Percentiles rank a stretch among this genome's conserved stretches.
Conservation (phyloP, 2,797 vertebrate species). For the Epinephelus coioides region DNA sequence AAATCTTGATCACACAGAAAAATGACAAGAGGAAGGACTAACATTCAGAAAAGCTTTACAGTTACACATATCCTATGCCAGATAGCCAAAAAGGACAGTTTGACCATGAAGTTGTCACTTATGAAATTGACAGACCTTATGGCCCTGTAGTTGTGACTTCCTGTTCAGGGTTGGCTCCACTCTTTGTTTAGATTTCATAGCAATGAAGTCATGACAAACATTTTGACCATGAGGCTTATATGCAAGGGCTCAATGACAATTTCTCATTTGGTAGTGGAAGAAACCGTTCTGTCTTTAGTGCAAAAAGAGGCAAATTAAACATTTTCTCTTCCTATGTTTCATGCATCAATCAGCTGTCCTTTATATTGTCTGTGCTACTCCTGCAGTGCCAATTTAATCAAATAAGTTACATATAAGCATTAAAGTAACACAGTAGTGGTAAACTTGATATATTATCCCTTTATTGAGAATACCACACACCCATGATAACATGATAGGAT, state of each 20-base stretch:
- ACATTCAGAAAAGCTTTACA: no score
- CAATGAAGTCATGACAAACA: background rate
- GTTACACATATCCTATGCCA: background rate
- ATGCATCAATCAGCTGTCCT: background rate
- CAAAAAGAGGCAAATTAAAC: background rate
- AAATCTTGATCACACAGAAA: no score
- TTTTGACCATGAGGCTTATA: background rate
- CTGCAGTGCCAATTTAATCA: background rate
- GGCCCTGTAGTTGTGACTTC: background rate
- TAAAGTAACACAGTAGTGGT: slow-evolving; percentile 40
- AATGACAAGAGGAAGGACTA: no score
- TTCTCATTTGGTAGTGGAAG: background rate
- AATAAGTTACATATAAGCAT: background rate
- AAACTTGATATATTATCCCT: slow-evolving; percentile 74
- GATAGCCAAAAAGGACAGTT: background rate
- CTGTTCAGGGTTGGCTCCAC: background rate
- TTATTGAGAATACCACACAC: slow-evolving; percentile 87
- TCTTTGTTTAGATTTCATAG: background rate
- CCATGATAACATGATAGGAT: slow-evolving; percentile 74
- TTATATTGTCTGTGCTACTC: background rate
- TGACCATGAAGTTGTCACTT: background rate
- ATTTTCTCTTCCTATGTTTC: background rate
- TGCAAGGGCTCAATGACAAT: background rate
- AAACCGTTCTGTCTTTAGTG: background rate
- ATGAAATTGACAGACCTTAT: background rate